Base-by-base conservation (phyloP, 2,113 vertebrate species). In the Bungarus multicinctus region DNA sequence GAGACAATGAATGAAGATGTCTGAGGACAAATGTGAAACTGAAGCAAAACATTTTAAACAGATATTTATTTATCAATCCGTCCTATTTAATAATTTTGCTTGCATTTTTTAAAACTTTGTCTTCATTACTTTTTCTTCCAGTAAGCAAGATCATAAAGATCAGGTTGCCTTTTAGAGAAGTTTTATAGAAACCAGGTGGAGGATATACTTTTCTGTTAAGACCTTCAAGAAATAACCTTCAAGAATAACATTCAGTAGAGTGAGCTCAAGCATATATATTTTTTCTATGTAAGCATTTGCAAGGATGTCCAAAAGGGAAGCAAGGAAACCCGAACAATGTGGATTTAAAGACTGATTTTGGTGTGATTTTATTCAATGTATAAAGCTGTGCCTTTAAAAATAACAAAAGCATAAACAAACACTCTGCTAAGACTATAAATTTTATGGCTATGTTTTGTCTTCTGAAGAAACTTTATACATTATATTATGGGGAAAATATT, bases 151-250 rank as follows among this genome's bases (percentile, higher is more conserved):
- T 97, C 97, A 96, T 97, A 97, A 97, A 97, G 97, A 97, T 96
- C 96, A 96, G 94, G 96, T 96, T 97, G 96, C 94, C 96, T 97
- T 96, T 96, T 97, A 95, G 97, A 97, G 97, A 97, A 97, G 97
- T 50, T 98, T 97, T 98, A 97, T 97, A 98, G 96, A 97, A 96
- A 97, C 93, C 95, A 97, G 95, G 96, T 85, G 95, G 97, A 97
- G 97, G 96, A 98, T 95, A 95, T 96, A 97, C 95, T 97, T 97
- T 97, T 96, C 95, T 97, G 91, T 91, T 93, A 97, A 97, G 98
- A 97, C 96, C 97, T 97, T 96, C 97, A 96, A 98, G 97, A 98
- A 98, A 98, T 97, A 96, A 96, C 97, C 95, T 98, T 98, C 92
- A 50, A 50, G 47, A 50, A 7, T 50, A 96, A 93, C 97, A 94